Evolutionary conservation across 2,797 vertebrate species (phyloP), one percentile per base, ranked within the genome.

Genomic region (Clarias fuscus): DNA sequence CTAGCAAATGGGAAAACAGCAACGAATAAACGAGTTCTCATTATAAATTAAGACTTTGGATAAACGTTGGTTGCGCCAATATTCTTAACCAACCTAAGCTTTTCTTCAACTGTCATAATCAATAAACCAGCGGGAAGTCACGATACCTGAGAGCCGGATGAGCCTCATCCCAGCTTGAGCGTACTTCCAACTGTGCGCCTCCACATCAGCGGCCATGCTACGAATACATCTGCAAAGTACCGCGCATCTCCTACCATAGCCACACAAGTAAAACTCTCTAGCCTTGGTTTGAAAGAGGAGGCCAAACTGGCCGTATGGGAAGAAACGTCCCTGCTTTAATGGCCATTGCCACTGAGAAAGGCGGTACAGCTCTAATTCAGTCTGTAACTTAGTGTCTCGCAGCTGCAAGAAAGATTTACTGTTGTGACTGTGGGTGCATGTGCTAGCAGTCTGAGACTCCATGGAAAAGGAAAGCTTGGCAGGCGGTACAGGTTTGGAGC

Each of bases 111-210:
- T 58, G 15, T 76, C 53, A 15, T 77, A 20, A 59, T 5, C 75
- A 33, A 33, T 59, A 59, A 59, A 59, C 20, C 27, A 82, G 56
- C 72, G 75, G 68, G 67, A 71, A 40, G 72, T 40, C 43, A 81
- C 77, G 6, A 70, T 93, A 96, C 95, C 95, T 95, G 95, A 93
- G 71, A 96, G 93, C 87, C 89, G 93, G 91, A 96, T 95, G 80
- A 95, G 92, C 82, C 90, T 93, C 91, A 91, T 93, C 83, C 95
- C 95, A 65, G 93, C 92, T 90, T 95, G 95, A 83, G 95, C 95
- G 17, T 91, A 95, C 88, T 94, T 94, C 95, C 95, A 95, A 90
- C 93, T 93, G 92, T 96, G 95, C 91, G 92, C 94, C 89, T 95
- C 93, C 92, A 94, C 89, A 86, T 94, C 90, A 5, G 93, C 94